phyloP scores from a whole-genome alignment of 2,888 invertebrate genomes.

The Apamea monoglypha region DNA sequence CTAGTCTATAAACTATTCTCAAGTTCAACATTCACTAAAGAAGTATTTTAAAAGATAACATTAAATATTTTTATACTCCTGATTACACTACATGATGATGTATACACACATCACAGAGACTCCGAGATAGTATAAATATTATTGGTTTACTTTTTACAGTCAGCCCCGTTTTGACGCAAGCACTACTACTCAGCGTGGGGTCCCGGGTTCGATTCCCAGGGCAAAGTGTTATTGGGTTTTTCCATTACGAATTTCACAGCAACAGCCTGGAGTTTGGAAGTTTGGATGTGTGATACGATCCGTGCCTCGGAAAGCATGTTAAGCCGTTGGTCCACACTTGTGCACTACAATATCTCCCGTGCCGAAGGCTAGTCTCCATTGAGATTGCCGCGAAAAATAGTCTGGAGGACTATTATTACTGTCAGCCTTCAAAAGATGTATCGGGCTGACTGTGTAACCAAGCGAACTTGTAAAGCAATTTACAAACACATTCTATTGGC shows the following conservation, averaged over 20 bases:
- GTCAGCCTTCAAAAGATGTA: not conserved
- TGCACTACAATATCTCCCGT: too few relatives aligned
- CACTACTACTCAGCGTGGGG: too few relatives aligned
- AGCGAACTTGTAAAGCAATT: not conserved
- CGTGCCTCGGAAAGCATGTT: too few relatives aligned
- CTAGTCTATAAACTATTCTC: not conserved
- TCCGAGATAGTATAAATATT: slow-evolving; percentile 38
- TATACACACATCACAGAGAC: not conserved
- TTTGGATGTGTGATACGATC: too few relatives aligned
- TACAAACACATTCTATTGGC: not conserved
- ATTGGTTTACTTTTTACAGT: slow-evolving; percentile 23
- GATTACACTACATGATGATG: slow-evolving; percentile 13
- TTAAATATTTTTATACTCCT: slow-evolving; percentile 25
- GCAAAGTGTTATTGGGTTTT: too few relatives aligned
- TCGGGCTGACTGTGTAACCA: too few relatives aligned
- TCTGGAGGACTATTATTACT: not conserved
- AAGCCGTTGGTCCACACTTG: too few relatives aligned
- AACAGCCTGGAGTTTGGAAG: too few relatives aligned
- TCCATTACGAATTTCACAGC: too few relatives aligned
- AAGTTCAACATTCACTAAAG: slow-evolving; percentile 25
- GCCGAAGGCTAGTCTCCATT: too few relatives aligned
- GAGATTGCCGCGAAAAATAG: too few relatives aligned
- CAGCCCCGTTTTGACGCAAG: not conserved
- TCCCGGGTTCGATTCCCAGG: too few relatives aligned
- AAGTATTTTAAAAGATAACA: slow-evolving; percentile 41